Base-by-base conservation (phyloP, 2,797 vertebrate genomes). In the Anas bernieri region DNA sequence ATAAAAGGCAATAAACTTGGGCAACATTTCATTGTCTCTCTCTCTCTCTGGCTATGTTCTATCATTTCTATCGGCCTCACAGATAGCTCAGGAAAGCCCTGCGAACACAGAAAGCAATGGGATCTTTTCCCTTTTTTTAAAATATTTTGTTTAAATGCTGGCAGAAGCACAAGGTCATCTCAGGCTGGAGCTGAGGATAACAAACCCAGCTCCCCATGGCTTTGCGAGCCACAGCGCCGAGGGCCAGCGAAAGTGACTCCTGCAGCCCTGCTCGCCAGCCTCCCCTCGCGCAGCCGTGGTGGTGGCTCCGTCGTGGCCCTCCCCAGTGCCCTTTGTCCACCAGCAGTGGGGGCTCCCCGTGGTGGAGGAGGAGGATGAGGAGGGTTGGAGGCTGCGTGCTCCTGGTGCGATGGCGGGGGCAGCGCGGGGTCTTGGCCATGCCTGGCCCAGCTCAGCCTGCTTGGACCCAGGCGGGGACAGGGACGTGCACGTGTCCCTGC, bases 71-170 rank as follows among this genome's bases (percentile, higher is more conserved):
- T 82, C 82, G 35, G 82, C 69, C 82, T 58, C 70, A 35, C 85
- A 86, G 94, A 87, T 66, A 68, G 72, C 84, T 86, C 70, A 96
- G 89, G 95, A 92, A 94, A 93, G 77, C 93, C 87, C 83, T 90
- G 83, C 0, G 11, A 95, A 86, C 82, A 54, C 81, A 56, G 55
- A 96, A 64, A 70, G 86, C 86, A 75, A 21, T 16, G 66, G 75
- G 77, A 91, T 83, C 78, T 83, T 67, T 70, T 81, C 92, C 54
- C 46, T 92, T 67, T 88, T 94, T 39, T 22, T 62, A 91, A 91
- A 95, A 79, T 90, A 91, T 77, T 96, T 96, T 96, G 96, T 96
- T 97, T 97, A 94, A 97, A 95, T 10, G 45, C 93, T 97, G 97
- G 95, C 96, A 95, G 88, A 93, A 83, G 70, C 86, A 87, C 85